Evolutionary conservation across 1,140 invertebrate genomes (phyloP).

Genomic region (Psix sp.): DNA sequence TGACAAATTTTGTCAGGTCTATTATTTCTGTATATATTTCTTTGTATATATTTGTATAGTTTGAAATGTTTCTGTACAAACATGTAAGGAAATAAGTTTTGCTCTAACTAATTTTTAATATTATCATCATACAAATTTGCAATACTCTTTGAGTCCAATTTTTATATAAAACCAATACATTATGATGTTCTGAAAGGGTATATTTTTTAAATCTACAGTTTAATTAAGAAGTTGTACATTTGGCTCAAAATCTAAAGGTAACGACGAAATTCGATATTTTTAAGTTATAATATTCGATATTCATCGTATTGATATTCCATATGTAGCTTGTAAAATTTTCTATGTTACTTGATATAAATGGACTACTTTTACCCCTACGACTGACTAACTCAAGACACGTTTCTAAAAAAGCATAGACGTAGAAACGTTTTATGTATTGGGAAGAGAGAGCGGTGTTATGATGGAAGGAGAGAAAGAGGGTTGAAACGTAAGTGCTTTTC

Average conservation of each 20-base stretch:
- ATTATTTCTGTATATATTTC: too few species aligned
- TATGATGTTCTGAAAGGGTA: too few species aligned
- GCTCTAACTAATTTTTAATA: too few species aligned
- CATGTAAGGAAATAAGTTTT: too few species aligned
- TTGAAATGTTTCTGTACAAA: too few species aligned
- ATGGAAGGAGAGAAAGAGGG: slow-evolving; percentile 67
- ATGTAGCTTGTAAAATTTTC: slow-evolving; percentile 66
- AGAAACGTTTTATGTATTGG: slow-evolving; percentile 57
- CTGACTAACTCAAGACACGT: slow-evolving; percentile 65
- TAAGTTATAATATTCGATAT: slow-evolving; percentile 58
- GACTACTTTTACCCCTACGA: slow-evolving; percentile 66
- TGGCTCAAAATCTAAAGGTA: slow-evolving; percentile 38
- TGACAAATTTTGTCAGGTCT: too few species aligned
- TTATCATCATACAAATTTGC: too few species aligned
- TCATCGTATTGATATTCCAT: slow-evolving; percentile 61
- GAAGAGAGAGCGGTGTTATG: slow-evolving; percentile 62
- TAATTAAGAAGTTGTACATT: too few species aligned
- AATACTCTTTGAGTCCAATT: too few species aligned
- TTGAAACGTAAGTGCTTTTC: slow-evolving; percentile 76
- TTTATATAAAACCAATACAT: too few species aligned
- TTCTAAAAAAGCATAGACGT: slow-evolving; percentile 67
- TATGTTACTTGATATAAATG: slow-evolving; percentile 73
- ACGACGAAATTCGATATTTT: slow-evolving; percentile 56
- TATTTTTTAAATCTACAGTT: too few species aligned
- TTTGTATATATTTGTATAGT: too few species aligned